Percentiles rank a stretch among this genome's conserved stretches.
These are phyloP conservation scores for Pristis pectinata DNA, from an alignment of 2,797 vertebrate species.

Conservation along the genomic window DNA sequence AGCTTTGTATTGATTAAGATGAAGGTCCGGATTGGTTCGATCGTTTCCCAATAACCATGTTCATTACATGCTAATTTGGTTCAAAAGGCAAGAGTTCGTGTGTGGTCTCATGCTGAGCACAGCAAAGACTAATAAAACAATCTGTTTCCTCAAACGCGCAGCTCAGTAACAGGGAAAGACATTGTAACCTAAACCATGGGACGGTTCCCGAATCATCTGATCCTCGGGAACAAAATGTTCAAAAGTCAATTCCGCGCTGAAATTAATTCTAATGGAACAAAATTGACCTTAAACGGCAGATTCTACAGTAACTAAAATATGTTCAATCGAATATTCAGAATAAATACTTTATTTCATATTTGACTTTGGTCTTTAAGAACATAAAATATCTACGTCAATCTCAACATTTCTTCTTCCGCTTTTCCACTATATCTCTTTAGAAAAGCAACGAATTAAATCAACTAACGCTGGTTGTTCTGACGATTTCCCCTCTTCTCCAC, in stretches of 20 bases:
- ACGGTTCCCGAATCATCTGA: not conserved
- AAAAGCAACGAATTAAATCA: not conserved
- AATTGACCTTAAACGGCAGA: not conserved
- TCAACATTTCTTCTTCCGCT: too few species aligned
- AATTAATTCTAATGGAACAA: not conserved
- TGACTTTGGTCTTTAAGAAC: not conserved
- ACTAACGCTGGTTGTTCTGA: too few species aligned
- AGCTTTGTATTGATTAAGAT: constrained; percentile 41
- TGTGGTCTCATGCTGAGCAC: constrained; percentile 17
- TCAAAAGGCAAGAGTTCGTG: constrained; percentile 37
- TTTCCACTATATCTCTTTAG: not conserved
- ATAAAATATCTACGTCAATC: not conserved
- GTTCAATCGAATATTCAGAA: too few species aligned
- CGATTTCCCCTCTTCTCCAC: not conserved
- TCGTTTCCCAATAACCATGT: constrained; percentile 39
- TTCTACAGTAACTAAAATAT: not conserved
- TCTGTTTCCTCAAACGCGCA: not conserved
- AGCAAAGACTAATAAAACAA: constrained; percentile 11
- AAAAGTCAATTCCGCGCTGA: not conserved
- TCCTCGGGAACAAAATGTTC: not conserved
- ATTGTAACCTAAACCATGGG: not conserved
- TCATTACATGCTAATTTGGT: constrained; percentile 41
- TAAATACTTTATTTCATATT: not conserved
- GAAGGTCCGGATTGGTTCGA: constrained; percentile 39
- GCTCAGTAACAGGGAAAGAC: not conserved